phyloP scores from a whole-genome alignment of 2,113 vertebrate genomes.

The Toxotes chatareus region DNA sequence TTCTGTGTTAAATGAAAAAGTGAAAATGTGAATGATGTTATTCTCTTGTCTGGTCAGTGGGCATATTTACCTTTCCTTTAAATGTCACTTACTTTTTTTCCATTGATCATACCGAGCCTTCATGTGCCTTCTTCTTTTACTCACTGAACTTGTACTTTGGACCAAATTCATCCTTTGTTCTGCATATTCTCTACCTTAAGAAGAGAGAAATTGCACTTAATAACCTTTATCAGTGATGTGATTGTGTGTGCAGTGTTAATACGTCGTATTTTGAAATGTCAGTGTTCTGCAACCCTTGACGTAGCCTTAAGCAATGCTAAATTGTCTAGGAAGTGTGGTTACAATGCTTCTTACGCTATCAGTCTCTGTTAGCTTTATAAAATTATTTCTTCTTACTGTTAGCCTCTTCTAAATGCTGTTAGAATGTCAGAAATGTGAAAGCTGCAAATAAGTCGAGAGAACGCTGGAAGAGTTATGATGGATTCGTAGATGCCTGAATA shows the following conservation, averaged over 20 bases:
- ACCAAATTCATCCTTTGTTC: slow-evolving; percentile 7
- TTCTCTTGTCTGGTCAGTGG: neutral
- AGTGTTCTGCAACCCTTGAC: slow-evolving; percentile 10
- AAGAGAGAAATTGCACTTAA: slow-evolving; percentile 8
- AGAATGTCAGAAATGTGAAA: neutral
- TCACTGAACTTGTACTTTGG: neutral
- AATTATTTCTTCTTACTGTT: neutral
- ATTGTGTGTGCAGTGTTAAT: slow-evolving; percentile 40
- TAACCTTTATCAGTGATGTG: slow-evolving; percentile 1
- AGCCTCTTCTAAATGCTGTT: neutral
- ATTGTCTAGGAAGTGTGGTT: slow-evolving; percentile 2
- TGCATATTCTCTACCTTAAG: neutral
- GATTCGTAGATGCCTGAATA: neutral
- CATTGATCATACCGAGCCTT: neutral
- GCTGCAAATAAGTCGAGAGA: neutral
- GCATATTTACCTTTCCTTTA: slow-evolving; percentile 3
- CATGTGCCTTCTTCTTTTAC: neutral
- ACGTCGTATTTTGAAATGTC: slow-evolving; percentile 41
- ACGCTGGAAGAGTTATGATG: neutral
- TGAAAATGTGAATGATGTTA: neutral
- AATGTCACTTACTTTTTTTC: slow-evolving; percentile 4
- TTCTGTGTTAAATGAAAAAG: neutral
- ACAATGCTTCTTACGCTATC: neutral
- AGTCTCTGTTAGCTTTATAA: slow-evolving; percentile 16
- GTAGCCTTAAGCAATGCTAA: slow-evolving; percentile 16